Conservation (phyloP, 2,797 vertebrate genomes). For the Caiman crocodilus region DNA sequence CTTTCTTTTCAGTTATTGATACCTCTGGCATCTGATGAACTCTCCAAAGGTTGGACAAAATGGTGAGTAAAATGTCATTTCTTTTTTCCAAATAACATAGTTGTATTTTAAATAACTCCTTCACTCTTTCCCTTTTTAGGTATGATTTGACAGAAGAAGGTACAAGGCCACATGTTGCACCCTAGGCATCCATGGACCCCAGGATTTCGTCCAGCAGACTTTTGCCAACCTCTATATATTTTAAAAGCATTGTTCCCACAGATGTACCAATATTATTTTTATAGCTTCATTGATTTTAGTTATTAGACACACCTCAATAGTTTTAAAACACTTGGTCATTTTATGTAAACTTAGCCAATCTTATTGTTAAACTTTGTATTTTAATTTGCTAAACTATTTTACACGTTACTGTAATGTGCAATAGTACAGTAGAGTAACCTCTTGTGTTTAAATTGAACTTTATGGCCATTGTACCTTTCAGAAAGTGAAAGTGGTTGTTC, state of each 20-base stretch:
- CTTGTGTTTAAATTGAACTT: conserved; percentile 56
- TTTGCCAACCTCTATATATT: conserved; percentile 67
- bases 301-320: conserved; percentile 71
- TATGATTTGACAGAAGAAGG: conserved; percentile 95
- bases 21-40: conserved; percentile 89
- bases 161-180: conserved; percentile 73
- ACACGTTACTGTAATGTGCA: conserved; percentile 74
- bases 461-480: conserved; percentile 22
- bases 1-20: conserved; percentile 86
- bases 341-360: conserved; percentile 67
- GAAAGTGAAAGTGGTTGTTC: conserved; percentile 58
- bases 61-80: conserved; percentile 83
- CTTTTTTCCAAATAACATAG: background rate
- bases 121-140: conserved; percentile 78
- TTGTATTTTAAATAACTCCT: background rate
- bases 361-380: conserved; percentile 73
- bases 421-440: conserved; percentile 51
- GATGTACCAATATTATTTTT: conserved; percentile 82
- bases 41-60: conserved; percentile 91
- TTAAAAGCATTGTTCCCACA: conserved; percentile 57
- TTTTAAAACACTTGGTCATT: conserved; percentile 77
- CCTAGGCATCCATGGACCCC: conserved; percentile 71
- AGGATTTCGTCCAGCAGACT: background rate
- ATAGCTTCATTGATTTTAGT: conserved; percentile 79
- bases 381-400: conserved; percentile 73